These are phyloP conservation scores for Phortica variegata DNA, from an alignment of 1,140 invertebrate genomes.

Conservation along the genomic window DNA sequence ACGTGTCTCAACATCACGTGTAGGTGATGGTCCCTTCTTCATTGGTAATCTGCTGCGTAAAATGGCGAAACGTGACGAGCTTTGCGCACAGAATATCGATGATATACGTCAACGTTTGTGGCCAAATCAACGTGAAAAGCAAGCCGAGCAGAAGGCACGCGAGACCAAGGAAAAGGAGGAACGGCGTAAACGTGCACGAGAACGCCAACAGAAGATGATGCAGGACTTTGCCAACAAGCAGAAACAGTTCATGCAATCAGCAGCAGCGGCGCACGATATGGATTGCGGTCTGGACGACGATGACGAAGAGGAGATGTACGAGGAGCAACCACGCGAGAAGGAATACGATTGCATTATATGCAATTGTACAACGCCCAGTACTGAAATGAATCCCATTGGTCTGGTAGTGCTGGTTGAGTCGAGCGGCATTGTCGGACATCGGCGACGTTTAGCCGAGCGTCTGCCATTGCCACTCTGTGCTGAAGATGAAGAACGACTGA, in stretches of 20 bases:
- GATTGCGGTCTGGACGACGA: conserved; percentile 42
- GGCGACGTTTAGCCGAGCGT: conserved; percentile 48
- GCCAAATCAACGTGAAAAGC: conserved; percentile 75
- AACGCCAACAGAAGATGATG: conserved; percentile 89
- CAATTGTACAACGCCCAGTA: conserved; percentile 83
- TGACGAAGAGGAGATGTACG: conserved; percentile 68
- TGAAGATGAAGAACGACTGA: conserved; percentile 38
- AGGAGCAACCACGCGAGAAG: conserved; percentile 64
- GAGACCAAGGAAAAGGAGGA: conserved; percentile 78
- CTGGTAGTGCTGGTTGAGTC: conserved; percentile 77
- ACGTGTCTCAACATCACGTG: conserved; percentile 59
- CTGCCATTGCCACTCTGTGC: conserved; percentile 39
- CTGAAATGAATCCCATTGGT: conserved; percentile 84
- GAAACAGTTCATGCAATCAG: conserved; percentile 86
- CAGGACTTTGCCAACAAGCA: conserved; percentile 89
- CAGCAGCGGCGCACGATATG: conserved; percentile 71
- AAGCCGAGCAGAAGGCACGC: conserved; percentile 70
- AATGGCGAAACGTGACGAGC: conserved; percentile 70
- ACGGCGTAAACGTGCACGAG: conserved; percentile 77
- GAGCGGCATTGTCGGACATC: conserved; percentile 50
- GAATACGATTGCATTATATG: conserved; percentile 97
- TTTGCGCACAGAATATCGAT: conserved; percentile 67
- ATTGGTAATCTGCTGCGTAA: conserved; percentile 75
- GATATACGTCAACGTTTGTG: conserved; percentile 71
- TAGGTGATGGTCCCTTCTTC: conserved; percentile 87